These are phyloP conservation scores for Turritopsis rubra DNA, from an alignment of 30 jellyfish, hydroid and myxozoan species.

Conservation along the genomic window DNA sequence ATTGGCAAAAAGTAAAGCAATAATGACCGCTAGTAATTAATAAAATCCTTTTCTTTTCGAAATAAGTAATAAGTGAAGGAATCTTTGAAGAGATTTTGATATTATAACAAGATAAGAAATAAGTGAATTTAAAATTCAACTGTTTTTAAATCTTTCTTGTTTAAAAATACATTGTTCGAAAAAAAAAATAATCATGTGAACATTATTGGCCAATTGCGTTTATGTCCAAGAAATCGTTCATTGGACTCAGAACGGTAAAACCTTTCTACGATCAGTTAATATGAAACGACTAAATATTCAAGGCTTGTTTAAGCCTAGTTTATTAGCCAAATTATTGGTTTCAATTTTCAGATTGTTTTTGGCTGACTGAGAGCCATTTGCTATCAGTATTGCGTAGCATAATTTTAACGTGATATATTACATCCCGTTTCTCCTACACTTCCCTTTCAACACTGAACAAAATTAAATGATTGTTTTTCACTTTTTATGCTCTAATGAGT, in stretches of 20 bases:
- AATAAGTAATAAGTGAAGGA: not conserved
- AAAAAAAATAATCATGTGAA: not conserved
- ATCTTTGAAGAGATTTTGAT: not conserved
- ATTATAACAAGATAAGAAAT: not conserved
- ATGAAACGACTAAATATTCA: not conserved
- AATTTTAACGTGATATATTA: not conserved
- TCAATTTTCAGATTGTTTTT: not conserved
- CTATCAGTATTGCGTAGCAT: too few relatives aligned
- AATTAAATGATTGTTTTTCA: not conserved
- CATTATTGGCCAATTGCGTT: not conserved
- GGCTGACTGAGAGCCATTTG: too few relatives aligned
- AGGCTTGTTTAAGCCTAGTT: not conserved
- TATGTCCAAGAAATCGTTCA: not conserved
- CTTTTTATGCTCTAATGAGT: not conserved
- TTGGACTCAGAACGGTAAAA: not conserved
- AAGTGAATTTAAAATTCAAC: not conserved
- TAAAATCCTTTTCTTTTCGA: not conserved
- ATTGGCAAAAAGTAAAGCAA: not conserved
- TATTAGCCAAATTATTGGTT: not conserved
- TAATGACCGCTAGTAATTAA: not conserved
- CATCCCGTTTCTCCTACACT: not conserved
- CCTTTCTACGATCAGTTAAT: not conserved
- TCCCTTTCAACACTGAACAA: not conserved
- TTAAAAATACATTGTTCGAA: not conserved
- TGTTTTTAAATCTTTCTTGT: not conserved